Evolutionary conservation across 2,888 invertebrate species (phyloP).

Genomic region (Rotaria magnacalcarata): DNA sequence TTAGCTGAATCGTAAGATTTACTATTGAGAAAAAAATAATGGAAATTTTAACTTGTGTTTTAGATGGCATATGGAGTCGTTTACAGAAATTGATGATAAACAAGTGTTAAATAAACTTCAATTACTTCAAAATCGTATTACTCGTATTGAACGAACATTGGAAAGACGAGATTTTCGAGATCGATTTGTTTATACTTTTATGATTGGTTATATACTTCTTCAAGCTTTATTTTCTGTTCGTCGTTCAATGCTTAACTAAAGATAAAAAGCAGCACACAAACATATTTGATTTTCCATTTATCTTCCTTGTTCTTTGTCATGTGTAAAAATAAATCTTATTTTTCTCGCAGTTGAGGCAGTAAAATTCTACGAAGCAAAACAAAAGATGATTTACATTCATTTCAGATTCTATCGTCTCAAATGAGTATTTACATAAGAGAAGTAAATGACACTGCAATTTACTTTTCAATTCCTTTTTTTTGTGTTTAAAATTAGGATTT

Average conservation of each 20-base stretch:
- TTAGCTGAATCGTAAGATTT: background rate
- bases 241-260: slow-evolving; percentile 4
- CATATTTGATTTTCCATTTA: background rate
- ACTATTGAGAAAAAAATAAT: background rate
- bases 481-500: background rate
- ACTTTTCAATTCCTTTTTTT: background rate
- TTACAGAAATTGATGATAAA: background rate
- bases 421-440: slow-evolving; percentile 2
- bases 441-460: background rate
- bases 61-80: slow-evolving; percentile 11
- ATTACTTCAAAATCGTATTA: slow-evolving; percentile 12
- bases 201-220: slow-evolving; percentile 2
- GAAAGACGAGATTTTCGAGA: slow-evolving; percentile 13
- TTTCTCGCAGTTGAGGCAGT: background rate
- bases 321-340: background rate
- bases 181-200: background rate
- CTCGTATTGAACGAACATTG: background rate
- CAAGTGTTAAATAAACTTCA: background rate
- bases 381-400: background rate
- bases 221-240: slow-evolving; percentile 34
- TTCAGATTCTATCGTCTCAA: slow-evolving; percentile 19
- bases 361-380: background rate
- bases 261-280: background rate
- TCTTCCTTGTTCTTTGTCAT: background rate
- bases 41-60: background rate